Evolutionary conservation across 2,113 vertebrate species (phyloP).

Genomic region (Pica pica): DNA sequence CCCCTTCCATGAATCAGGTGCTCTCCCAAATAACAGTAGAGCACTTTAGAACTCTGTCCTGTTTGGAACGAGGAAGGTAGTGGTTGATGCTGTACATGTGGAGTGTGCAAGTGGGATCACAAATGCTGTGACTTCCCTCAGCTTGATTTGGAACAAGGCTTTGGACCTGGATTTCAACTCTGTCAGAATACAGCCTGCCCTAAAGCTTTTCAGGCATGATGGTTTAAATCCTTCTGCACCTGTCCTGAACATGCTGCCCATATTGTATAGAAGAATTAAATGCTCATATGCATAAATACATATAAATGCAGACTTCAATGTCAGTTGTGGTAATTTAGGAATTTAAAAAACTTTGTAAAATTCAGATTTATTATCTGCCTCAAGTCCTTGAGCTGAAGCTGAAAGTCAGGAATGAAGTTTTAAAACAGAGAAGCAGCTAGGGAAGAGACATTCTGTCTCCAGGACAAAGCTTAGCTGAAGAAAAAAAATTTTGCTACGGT

Average conservation of each 20-base stretch:
- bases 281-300: background rate
- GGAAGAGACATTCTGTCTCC: background rate
- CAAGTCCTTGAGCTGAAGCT: background rate
- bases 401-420: background rate
- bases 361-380: background rate
- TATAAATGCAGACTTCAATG: background rate
- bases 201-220: background rate
- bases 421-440: background rate
- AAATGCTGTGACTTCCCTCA: background rate
- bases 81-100: accelerated
- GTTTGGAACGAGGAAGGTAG: background rate
- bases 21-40: background rate
- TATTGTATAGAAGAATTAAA: background rate
- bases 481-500: background rate
- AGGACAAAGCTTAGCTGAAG: background rate
- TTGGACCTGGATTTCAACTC: background rate
- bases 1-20: background rate
- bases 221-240: background rate
- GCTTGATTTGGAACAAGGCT: background rate
- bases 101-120: background rate
- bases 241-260: background rate
- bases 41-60: background rate
- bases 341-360: background rate
- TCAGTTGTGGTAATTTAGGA: background rate
- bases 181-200: background rate